phyloP scores from a whole-genome alignment of 2,888 invertebrate genomes.

The Seira sanloemensis region DNA sequence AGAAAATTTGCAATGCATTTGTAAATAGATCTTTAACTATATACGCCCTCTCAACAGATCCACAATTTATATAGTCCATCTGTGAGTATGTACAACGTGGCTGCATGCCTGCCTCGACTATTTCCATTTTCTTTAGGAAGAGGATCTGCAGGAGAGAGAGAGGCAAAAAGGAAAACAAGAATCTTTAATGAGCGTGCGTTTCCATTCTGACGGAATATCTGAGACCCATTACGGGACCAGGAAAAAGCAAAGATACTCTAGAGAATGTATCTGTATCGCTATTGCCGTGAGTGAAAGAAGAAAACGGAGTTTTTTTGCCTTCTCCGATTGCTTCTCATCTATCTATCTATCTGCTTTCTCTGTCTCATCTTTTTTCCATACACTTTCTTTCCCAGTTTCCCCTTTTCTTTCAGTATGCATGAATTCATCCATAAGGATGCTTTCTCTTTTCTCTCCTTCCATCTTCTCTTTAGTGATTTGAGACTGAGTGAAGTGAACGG shows the following conservation, averaged over 20 bases:
- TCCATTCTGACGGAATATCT: constrained; percentile 32
- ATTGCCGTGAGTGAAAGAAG: constrained; percentile 10
- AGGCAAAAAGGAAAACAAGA: not conserved
- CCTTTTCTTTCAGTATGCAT: constrained; percentile 49
- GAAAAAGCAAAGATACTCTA: constrained; percentile 55
- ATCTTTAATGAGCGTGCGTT: constrained; percentile 63
- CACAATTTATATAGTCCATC: not conserved
- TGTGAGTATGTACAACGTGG: too few species aligned
- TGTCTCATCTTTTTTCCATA: constrained; percentile 27
- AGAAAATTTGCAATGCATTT: constrained; percentile 51
- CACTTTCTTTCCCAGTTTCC: constrained; percentile 23
- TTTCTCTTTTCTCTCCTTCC: not conserved
- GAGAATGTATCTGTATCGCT: constrained; percentile 21
- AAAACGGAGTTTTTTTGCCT: constrained; percentile 35
- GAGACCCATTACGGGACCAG: constrained; percentile 26
- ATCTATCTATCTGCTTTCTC: constrained; percentile 47
- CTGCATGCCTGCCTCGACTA: too few species aligned
- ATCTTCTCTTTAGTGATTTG: constrained; percentile 1
- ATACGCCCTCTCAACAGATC: not conserved
- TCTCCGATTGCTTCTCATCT: constrained; percentile 59
- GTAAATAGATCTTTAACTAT: constrained; percentile 1
- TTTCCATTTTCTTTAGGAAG: not conserved
- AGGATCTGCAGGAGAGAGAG: not conserved
- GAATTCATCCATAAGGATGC: constrained; percentile 34
- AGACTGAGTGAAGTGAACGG: not conserved